Evolutionary conservation across 1,140 invertebrate genomes (phyloP).

Genomic region (Zaprionus vittiger): DNA sequence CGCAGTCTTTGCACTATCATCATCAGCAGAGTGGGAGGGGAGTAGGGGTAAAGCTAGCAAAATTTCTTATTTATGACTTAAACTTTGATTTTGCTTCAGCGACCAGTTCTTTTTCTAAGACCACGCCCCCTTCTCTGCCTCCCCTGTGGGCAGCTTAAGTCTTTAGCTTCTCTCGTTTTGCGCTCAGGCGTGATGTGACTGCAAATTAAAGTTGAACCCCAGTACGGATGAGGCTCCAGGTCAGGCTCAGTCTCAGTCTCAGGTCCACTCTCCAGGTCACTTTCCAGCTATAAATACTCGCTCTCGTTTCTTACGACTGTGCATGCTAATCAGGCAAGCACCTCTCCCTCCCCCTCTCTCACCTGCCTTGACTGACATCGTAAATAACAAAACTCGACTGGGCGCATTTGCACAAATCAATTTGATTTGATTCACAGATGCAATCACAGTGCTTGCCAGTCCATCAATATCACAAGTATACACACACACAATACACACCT

Average conservation of each 20-base stretch:
- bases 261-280: constrained; percentile 2
- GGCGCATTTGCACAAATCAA: constrained; percentile 41
- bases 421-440: constrained; percentile 34
- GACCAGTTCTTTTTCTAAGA: constrained; percentile 6
- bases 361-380: background rate
- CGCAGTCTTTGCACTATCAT: constrained; percentile 60
- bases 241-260: background rate
- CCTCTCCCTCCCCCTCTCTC: no score
- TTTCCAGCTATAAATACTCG: constrained; percentile 21
- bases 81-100: constrained; percentile 61
- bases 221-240: background rate
- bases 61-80: constrained; percentile 63
- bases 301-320: background rate
- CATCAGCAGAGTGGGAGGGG: constrained; percentile 16
- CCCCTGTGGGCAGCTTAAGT: constrained; percentile 15
- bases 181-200: constrained; percentile 40
- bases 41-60: constrained; percentile 8
- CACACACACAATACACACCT: no score
- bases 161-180: constrained; percentile 11
- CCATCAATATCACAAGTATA: constrained; percentile 3
- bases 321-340: constrained; percentile 10
- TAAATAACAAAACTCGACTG: constrained; percentile 18
- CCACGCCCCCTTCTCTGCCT: background rate
- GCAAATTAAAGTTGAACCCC: constrained; percentile 24
- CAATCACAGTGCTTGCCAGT: constrained; percentile 22